Base-by-base conservation (phyloP, 2,113 vertebrate species). In the Callithrix jacchus region DNA sequence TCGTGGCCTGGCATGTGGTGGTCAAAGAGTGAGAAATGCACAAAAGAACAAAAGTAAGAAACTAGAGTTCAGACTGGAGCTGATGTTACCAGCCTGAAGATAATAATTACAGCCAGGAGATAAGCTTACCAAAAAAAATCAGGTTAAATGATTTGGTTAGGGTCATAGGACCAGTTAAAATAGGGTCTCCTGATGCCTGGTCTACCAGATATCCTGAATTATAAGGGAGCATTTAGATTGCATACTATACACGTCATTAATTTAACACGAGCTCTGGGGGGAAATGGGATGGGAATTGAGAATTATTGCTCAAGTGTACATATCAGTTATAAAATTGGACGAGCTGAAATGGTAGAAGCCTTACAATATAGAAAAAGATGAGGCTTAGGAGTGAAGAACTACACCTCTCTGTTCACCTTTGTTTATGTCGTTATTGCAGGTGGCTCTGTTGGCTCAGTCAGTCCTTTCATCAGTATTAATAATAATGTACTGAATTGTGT, bases 371-470 rank as follows among this genome's bases (percentile, higher is more conserved):
- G 42, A 45, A 92, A 89, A 92, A 27, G 89, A 83, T 68, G 81
- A 94, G 58, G 52, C 64, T 84, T 95, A 68, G 58, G 61, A 84
- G 35, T 92, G 61, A 92, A 81, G 35, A 93, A 82, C 42, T 76
- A 68, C 40, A 70, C 4, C 25, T 89, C 7, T 42, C 49, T 94
- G 1, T 73, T 89, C 18, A 56, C 61, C 37, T 89, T 94, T 89
- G 25, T 80, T 49, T 85, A 47, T 74, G 21, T 85, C 79, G 47
- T 66, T n/a, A 40, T 47, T 84, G 37, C 27, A 88, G 21, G 27
- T 56, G 20, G 12, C 8, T 77, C 58, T 56, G 32, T 40, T 68
- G 58, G 35, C 81, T 79, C 37, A 25, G 17, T 91, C 77, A 21
- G 45, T 71, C 73, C 49, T 76, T 84, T 93, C 35, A 27, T 23